Evolutionary conservation across 2,113 vertebrate species (phyloP).

Genomic region (Orcinus orca): DNA sequence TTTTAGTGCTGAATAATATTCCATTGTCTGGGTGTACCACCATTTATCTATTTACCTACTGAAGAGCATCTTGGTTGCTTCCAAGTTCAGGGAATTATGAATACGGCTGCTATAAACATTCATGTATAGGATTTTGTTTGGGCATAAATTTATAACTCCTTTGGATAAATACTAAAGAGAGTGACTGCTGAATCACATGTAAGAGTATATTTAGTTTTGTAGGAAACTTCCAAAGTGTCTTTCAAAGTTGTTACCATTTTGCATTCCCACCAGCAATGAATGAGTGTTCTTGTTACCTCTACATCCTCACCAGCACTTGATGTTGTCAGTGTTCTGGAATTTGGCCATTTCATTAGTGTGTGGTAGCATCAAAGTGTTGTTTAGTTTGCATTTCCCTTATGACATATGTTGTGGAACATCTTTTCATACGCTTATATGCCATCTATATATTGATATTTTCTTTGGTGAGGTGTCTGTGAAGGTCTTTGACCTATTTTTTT

Average conservation of each 20-base stretch:
- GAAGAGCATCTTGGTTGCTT: too few species aligned
- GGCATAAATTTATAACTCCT: background rate
- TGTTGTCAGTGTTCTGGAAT: too few species aligned
- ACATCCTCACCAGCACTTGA: too few species aligned
- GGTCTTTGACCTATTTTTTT: background rate
- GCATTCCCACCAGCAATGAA: too few species aligned
- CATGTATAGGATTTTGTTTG: background rate
- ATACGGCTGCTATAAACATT: background rate
- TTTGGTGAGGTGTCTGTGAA: background rate
- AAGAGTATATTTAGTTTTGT: background rate
- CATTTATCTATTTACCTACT: too few species aligned
- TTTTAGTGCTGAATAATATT: too few species aligned
- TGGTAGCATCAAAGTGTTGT: background rate
- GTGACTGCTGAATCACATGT: background rate
- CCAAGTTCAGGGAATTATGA: too few species aligned
- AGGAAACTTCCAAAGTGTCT: too few species aligned
- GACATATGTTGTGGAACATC: background rate
- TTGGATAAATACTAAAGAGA: background rate
- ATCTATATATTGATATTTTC: background rate
- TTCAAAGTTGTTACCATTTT: too few species aligned
- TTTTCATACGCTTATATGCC: background rate
- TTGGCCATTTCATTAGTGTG: too few species aligned
- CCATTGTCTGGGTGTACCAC: too few species aligned
- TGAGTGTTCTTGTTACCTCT: too few species aligned
- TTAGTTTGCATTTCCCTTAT: background rate